A percentile compares a stretch with the other conserved stretches of the same genome.
Evolutionary conservation across 2,888 invertebrate genomes (phyloP).

Genomic region (Tinea semifulvella): DNA sequence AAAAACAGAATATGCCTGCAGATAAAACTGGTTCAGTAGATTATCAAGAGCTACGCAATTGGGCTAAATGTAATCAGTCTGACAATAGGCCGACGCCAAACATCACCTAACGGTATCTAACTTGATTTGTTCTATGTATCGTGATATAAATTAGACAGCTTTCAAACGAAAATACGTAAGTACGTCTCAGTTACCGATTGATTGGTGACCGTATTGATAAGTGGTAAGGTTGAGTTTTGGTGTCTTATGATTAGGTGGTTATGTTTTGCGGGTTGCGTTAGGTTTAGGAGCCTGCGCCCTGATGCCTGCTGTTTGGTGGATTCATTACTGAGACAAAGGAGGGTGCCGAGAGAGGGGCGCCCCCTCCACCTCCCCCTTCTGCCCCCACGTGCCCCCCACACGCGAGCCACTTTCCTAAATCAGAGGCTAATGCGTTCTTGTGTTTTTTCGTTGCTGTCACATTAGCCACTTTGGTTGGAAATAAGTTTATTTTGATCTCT

Average conservation of each 20-base stretch:
- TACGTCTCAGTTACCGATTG: too few relatives aligned
- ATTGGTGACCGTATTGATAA: slow-evolving; percentile 18
- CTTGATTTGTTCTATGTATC: too few relatives aligned
- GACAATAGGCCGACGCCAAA: too few relatives aligned
- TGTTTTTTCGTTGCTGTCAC: background rate
- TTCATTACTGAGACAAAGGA: slow-evolving; percentile 63
- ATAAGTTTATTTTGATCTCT: too few relatives aligned
- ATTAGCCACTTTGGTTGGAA: slow-evolving; percentile 1
- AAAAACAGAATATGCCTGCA: too few relatives aligned
- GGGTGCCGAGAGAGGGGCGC: slow-evolving; percentile 27
- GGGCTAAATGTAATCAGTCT: too few relatives aligned
- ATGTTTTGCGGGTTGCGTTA: slow-evolving; percentile 20
- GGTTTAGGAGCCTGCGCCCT: slow-evolving; percentile 47
- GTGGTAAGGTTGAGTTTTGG: slow-evolving; percentile 32
- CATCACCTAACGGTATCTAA: too few relatives aligned
- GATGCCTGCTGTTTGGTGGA: slow-evolving; percentile 60
- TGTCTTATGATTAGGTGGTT: background rate
- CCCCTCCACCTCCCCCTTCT: slow-evolving; percentile 22
- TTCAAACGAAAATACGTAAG: too few relatives aligned
- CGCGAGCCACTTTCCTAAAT: slow-evolving; percentile 59
- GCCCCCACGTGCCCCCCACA: slow-evolving; percentile 31
- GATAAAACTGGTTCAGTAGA: too few relatives aligned
- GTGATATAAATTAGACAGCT: too few relatives aligned
- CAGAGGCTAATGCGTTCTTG: slow-evolving; percentile 27
- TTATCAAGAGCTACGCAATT: too few relatives aligned